These are phyloP conservation scores for Pungitius pungitius DNA, from an alignment of 2,113 vertebrate species.

Conservation along the genomic window DNA sequence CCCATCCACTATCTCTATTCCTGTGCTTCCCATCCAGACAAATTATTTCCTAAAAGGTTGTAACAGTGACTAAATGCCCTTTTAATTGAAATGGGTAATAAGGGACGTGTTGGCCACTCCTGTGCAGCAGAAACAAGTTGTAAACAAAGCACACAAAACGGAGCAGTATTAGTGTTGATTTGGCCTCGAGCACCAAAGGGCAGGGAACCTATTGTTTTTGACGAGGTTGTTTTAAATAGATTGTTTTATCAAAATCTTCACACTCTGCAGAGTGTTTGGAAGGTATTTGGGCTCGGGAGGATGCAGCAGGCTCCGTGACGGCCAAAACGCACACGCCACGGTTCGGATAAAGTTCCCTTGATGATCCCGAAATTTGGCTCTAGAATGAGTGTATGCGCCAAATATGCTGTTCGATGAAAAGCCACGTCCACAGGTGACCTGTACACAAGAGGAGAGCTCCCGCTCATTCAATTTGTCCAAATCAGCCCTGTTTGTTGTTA, in stretches of 20 bases:
- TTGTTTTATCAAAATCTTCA: no score
- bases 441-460: no score
- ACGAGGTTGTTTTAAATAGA: background rate
- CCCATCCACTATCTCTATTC: background rate
- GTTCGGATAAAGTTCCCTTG: background rate
- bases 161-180: background rate
- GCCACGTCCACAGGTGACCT: no score
- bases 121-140: background rate
- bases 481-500: conserved; percentile 21
- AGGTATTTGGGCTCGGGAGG: no score
- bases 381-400: no score
- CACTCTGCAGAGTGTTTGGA: no score
- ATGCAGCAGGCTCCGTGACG: no score
- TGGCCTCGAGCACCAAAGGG: no score
- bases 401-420: no score
- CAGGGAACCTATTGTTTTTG: background rate
- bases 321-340: no score
- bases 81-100: conserved; percentile 4
- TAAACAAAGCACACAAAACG: background rate
- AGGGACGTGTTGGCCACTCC: background rate
- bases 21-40: conserved; percentile 6
- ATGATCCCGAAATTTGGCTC: background rate
- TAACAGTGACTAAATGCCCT: background rate
- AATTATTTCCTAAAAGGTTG: conserved; percentile 10
- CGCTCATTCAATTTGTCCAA: background rate